phyloP scores from a whole-genome alignment of 2,888 invertebrate species.

The Dascillus cervinus region DNA sequence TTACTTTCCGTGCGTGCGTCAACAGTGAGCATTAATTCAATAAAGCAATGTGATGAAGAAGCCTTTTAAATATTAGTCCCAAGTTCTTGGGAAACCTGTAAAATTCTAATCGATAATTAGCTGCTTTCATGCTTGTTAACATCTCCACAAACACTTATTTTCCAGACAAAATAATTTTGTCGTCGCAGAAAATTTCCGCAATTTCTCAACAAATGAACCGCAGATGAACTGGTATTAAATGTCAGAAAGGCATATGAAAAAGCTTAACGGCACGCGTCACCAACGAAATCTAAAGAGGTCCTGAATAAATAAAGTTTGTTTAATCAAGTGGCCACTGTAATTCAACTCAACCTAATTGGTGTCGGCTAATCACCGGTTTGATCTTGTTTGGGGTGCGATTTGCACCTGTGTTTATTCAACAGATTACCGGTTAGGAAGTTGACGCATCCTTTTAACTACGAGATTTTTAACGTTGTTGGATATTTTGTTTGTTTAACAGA shows the following conservation, averaged over 20 bases:
- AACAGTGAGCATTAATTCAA: slow-evolving; percentile 28
- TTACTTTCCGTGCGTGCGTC: slow-evolving; percentile 1
- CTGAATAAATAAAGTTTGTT: slow-evolving; percentile 29
- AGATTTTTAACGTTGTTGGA: no score
- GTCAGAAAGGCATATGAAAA: slow-evolving; percentile 31
- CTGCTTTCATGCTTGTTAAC: slow-evolving; percentile 18
- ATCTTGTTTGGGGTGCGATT: slow-evolving; percentile 5
- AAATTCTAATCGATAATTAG: slow-evolving; percentile 23
- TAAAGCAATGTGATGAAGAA: slow-evolving; percentile 30
- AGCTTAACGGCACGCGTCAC: slow-evolving; percentile 21
- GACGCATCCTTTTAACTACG: no score
- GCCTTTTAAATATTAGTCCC: slow-evolving; percentile 26
- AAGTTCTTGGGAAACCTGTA: slow-evolving; percentile 28
- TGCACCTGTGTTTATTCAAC: slow-evolving; percentile 16
- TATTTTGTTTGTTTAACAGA: no score
- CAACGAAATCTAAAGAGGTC: slow-evolving; percentile 10
- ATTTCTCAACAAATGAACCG: no score
- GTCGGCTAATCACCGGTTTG: slow-evolving; percentile 10
- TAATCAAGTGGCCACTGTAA: slow-evolving; percentile 25
- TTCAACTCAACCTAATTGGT: slow-evolving; percentile 10
- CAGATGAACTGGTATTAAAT: slow-evolving; percentile 29
- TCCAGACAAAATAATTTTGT: no score
- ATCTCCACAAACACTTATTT: slow-evolving; percentile 8
- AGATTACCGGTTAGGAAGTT: no score
- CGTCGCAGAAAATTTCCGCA: no score